Evolutionary conservation across 2,113 vertebrate genomes (phyloP).

Genomic region (Genyomyrus donnyi): DNA sequence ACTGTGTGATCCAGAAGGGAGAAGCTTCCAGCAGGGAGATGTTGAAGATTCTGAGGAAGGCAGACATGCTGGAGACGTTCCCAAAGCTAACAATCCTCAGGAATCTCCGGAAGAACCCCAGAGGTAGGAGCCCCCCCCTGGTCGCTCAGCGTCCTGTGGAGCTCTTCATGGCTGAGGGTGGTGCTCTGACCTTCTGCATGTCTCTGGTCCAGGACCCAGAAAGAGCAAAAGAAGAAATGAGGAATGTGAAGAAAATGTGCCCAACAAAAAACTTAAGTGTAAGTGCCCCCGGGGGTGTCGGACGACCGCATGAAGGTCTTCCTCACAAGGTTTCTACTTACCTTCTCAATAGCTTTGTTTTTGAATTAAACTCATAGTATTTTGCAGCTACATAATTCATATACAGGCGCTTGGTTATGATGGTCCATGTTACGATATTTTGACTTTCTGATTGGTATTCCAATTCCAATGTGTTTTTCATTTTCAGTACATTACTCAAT

Average conservation of each 20-base stretch:
- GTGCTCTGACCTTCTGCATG: not conserved
- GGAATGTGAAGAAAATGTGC: not conserved
- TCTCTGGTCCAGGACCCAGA: not conserved
- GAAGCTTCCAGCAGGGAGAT: conserved; percentile 30
- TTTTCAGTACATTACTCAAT: too few relatives aligned
- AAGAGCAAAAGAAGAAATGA: not conserved
- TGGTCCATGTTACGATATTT: too few relatives aligned
- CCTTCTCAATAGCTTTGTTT: not conserved
- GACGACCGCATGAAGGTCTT: not conserved
- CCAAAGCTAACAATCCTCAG: conserved; percentile 46
- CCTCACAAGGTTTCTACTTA: not conserved
- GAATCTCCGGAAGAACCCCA: not conserved
- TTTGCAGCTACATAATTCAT: not conserved
- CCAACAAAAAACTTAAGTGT: not conserved
- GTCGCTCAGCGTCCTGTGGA: not conserved
- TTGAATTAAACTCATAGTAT: not conserved
- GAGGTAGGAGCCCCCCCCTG: conserved; percentile 31
- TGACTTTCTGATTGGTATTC: too few relatives aligned
- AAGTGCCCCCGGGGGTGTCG: not conserved
- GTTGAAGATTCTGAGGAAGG: conserved; percentile 41
- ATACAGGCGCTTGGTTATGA: not conserved
- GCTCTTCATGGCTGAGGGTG: not conserved
- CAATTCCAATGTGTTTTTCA: too few relatives aligned
- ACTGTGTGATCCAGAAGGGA: conserved; percentile 49
- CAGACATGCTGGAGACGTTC: conserved; percentile 46